Percentiles rank a stretch among this genome's conserved stretches.
Evolutionary conservation across 2,888 invertebrate genomes (phyloP).

Genomic region (Sialis fuliginosa): DNA sequence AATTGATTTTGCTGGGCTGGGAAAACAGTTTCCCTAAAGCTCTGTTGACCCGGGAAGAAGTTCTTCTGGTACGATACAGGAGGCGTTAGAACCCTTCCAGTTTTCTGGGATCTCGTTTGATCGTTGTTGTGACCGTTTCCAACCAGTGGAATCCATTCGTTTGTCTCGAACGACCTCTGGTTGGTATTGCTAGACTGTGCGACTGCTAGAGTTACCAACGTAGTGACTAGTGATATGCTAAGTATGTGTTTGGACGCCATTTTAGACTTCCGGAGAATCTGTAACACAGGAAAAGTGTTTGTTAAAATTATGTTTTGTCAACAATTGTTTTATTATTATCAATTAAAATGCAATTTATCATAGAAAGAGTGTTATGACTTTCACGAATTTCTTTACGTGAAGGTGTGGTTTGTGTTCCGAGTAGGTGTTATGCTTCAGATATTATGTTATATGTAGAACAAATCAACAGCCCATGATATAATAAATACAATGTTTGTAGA

Average conservation of each 20-base stretch:
- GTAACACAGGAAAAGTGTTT: constrained; percentile 6
- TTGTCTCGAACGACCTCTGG: constrained; percentile 18
- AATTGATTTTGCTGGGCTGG: constrained; percentile 6
- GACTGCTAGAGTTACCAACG: background rate
- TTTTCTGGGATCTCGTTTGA: constrained; percentile 4
- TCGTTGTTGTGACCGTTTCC: background rate
- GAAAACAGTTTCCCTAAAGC: constrained; percentile 12
- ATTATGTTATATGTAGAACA: no score
- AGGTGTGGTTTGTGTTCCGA: no score
- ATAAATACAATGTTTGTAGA: no score
- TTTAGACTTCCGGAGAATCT: constrained; percentile 10
- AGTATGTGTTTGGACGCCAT: background rate
- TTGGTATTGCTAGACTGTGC: constrained; percentile 4
- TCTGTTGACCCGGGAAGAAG: constrained; percentile 3
- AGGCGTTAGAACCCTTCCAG: constrained; percentile 19
- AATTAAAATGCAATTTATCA: no score
- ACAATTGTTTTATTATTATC: no score
- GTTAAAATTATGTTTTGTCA: background rate
- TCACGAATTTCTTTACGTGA: no score
- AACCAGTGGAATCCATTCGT: constrained; percentile 37
- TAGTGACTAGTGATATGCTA: background rate
- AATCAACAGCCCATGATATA: no score
- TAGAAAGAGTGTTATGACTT: no score
- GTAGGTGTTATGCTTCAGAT: no score
- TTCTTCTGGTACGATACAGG: constrained; percentile 1